These are phyloP conservation scores for Endomychus coccineus DNA, from an alignment of 2,888 invertebrate genomes.

Conservation along the genomic window DNA sequence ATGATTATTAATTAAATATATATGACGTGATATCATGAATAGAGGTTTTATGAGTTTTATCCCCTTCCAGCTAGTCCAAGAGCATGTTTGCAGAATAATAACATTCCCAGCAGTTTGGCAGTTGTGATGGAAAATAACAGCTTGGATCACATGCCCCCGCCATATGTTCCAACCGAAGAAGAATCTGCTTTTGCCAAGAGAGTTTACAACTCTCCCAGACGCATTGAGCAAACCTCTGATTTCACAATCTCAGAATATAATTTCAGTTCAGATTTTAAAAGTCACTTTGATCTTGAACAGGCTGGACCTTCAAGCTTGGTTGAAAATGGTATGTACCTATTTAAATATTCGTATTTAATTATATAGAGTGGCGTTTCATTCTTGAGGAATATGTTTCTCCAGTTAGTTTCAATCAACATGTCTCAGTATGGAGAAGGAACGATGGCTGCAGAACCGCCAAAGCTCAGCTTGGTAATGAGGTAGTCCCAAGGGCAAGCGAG, in stretches of 20 bases:
- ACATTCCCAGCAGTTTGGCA: slow-evolving; percentile 1
- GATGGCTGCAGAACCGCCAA: too few species aligned
- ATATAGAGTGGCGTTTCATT: neutral
- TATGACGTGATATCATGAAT: too few species aligned
- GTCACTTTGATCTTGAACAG: slow-evolving; percentile 21
- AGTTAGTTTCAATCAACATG: too few species aligned
- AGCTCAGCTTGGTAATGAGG: too few species aligned
- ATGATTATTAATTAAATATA: neutral
- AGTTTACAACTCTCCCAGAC: slow-evolving; percentile 30
- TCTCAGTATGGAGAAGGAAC: too few species aligned
- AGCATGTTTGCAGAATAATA: slow-evolving; percentile 17
- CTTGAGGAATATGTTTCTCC: too few species aligned
- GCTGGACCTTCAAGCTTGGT: slow-evolving; percentile 31
- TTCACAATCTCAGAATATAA: slow-evolving; percentile 20
- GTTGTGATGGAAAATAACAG: slow-evolving; percentile 10
- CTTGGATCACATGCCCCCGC: slow-evolving; percentile 16
- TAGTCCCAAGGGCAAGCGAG: too few species aligned
- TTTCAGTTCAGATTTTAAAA: slow-evolving; percentile 19
- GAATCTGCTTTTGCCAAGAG: slow-evolving; percentile 32
- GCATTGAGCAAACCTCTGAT: slow-evolving; percentile 21
- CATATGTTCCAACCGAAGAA: slow-evolving; percentile 33
- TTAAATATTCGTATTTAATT: neutral
- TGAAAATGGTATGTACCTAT: slow-evolving; percentile 15
- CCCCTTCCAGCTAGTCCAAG: slow-evolving; percentile 30
- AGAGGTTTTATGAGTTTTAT: too few species aligned